Percentiles rank a stretch among this genome's conserved stretches.
Conservation (phyloP, 1,140 invertebrate genomes). For the Dufourea novaeangliae region DNA sequence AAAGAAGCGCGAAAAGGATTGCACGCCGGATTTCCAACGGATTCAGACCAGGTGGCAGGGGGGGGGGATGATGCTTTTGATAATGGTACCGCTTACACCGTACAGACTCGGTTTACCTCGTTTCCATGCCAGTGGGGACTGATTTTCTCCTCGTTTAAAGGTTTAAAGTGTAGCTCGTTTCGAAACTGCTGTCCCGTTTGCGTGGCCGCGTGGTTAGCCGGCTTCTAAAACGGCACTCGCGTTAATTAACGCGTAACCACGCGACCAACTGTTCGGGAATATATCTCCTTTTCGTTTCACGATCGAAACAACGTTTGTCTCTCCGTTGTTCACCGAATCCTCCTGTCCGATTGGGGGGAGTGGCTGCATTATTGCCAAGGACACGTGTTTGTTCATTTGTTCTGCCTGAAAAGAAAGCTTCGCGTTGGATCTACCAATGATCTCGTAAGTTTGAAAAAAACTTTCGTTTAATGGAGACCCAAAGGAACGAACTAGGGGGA, state of each 20-base stretch:
- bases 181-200: not conserved
- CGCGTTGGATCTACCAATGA: too few species aligned
- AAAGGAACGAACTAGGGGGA: slow-evolving; percentile 1
- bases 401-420: too few species aligned
- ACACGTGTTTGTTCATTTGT: slow-evolving; percentile 4
- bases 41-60: too few species aligned
- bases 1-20: slow-evolving; percentile 23
- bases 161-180: not conserved
- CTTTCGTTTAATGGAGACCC: slow-evolving; percentile 34
- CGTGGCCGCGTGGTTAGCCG: not conserved
- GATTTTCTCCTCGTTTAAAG: slow-evolving; percentile 17
- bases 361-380: not conserved
- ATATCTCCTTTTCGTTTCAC: too few species aligned
- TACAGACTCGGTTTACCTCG: slow-evolving; percentile 24
- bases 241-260: not conserved
- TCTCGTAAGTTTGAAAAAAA: too few species aligned
- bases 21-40: slow-evolving; percentile 16
- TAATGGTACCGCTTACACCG: slow-evolving; percentile 6
- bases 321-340: not conserved
- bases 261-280: too few species aligned
- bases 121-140: not conserved
- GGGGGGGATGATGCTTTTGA: slow-evolving; percentile 25
- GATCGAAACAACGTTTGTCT: not conserved
- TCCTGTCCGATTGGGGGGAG: too few species aligned
- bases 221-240: not conserved